These are phyloP conservation scores for Eubasilissa splendida DNA, from an alignment of 2,888 invertebrate genomes.

Conservation along the genomic window DNA sequence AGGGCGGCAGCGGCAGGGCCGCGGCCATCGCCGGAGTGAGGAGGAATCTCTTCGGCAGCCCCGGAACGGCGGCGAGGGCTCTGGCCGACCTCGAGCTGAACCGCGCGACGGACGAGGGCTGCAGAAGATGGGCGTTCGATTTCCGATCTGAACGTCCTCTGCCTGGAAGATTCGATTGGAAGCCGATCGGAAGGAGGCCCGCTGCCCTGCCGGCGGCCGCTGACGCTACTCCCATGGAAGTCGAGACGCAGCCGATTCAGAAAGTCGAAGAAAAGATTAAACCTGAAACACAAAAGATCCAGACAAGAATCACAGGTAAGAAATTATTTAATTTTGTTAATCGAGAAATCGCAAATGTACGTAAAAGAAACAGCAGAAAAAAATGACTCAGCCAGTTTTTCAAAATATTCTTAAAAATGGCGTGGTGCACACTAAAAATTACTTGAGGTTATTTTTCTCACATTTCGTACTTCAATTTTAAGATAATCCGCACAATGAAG, in stretches of 20 bases:
- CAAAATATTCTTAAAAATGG: too few species aligned
- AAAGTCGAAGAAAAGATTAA: neutral
- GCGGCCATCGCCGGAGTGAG: constrained; percentile 24
- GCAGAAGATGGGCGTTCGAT: constrained; percentile 42
- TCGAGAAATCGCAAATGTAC: too few species aligned
- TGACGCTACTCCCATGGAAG: constrained; percentile 25
- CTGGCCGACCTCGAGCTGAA: constrained; percentile 19
- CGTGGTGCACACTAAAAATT: too few species aligned
- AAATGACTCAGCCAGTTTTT: too few species aligned
- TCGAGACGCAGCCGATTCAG: constrained; percentile 15
- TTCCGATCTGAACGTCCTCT: constrained; percentile 39
- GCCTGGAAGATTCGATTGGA: constrained; percentile 41
- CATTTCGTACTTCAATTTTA: too few species aligned
- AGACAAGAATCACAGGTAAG: constrained; percentile 36
- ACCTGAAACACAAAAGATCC: neutral
- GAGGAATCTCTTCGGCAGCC: constrained; percentile 47
- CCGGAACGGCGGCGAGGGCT: constrained; percentile 21
- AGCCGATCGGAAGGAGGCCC: constrained; percentile 1
- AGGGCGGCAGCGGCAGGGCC: neutral
- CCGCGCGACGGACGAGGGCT: constrained; percentile 10
- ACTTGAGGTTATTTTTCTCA: too few species aligned
- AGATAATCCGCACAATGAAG: too few species aligned
- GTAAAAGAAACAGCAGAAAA: too few species aligned
- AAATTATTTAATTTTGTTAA: neutral
- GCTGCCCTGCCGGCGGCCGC: constrained; percentile 1